These are phyloP conservation scores for Eristalis intricaria DNA, from an alignment of 2,888 invertebrate genomes.

Conservation along the genomic window DNA sequence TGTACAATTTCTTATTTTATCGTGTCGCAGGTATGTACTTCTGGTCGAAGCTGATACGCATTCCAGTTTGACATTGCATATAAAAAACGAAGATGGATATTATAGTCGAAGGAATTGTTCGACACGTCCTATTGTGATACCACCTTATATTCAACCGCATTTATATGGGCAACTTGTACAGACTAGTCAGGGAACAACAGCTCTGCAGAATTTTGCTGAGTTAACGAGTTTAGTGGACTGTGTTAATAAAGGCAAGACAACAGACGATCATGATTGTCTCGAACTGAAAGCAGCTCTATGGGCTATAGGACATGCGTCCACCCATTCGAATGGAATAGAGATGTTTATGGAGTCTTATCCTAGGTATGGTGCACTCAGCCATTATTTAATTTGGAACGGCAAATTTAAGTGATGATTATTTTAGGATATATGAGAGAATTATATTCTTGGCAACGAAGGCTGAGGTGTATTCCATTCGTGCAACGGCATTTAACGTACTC, in stretches of 20 bases:
- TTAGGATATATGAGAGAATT: constrained; percentile 80
- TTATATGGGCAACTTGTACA: constrained; percentile 91
- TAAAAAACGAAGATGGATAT: constrained; percentile 89
- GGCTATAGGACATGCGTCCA: constrained; percentile 92
- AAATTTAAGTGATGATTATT: constrained; percentile 1
- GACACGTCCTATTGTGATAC: constrained; percentile 83
- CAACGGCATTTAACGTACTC: constrained; percentile 91
- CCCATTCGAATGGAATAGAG: constrained; percentile 88
- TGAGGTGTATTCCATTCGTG: constrained; percentile 92
- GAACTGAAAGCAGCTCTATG: constrained; percentile 94
- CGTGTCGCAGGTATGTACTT: constrained; percentile 87
- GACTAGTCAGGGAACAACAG: constrained; percentile 83
- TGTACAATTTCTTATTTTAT: neutral
- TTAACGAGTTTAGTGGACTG: constrained; percentile 77
- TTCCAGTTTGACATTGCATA: constrained; percentile 92
- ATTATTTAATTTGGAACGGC: neutral
- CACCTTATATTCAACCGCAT: constrained; percentile 85
- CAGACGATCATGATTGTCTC: constrained; percentile 87
- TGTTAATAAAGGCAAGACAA: constrained; percentile 82
- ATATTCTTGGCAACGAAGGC: constrained; percentile 89
- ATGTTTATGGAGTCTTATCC: constrained; percentile 83
- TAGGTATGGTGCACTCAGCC: constrained; percentile 74
- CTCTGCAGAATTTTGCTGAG: constrained; percentile 78
- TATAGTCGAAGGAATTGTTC: constrained; percentile 87
- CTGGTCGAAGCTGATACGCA: constrained; percentile 94